Evolutionary conservation across 1,140 invertebrate genomes (phyloP).

Genomic region (Penaeus chinensis): DNA sequence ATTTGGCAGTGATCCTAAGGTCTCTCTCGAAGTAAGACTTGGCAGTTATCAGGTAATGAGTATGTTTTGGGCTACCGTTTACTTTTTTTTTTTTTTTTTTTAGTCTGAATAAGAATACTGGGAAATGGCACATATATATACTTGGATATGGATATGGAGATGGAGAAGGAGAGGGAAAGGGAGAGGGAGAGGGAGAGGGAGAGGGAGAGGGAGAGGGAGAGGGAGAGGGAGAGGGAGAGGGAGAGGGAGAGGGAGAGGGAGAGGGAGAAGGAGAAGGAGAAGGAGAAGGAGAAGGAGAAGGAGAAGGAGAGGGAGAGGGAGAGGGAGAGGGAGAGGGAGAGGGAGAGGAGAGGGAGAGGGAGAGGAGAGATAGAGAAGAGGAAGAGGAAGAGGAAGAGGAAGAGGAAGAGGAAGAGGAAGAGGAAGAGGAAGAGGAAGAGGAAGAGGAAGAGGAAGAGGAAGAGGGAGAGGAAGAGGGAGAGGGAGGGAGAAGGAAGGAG

Average conservation of each 20-base stretch:
- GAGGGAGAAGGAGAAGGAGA: neutral
- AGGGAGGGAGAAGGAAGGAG: neutral
- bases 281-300: too few species aligned
- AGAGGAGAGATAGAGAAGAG: neutral
- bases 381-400: neutral
- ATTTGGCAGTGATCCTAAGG: too few species aligned
- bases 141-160: neutral
- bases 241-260: too few species aligned
- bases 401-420: too few species aligned
- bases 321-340: neutral
- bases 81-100: too few species aligned
- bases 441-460: neutral
- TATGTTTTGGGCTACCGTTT: too few species aligned
- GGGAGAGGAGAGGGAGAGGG: neutral
- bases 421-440: neutral
- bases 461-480: neutral
- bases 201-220: neutral
- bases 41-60: too few species aligned
- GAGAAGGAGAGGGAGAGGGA: constrained; percentile 14
- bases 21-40: too few species aligned
- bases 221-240: neutral
- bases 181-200: neutral
- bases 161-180: constrained; percentile 7
- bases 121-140: constrained; percentile 1
- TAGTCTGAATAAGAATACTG: neutral